Percentiles rank a stretch among this genome's conserved stretches.
Conservation (phyloP, 2,797 vertebrate genomes). For the Sphaeramia orbicularis region DNA sequence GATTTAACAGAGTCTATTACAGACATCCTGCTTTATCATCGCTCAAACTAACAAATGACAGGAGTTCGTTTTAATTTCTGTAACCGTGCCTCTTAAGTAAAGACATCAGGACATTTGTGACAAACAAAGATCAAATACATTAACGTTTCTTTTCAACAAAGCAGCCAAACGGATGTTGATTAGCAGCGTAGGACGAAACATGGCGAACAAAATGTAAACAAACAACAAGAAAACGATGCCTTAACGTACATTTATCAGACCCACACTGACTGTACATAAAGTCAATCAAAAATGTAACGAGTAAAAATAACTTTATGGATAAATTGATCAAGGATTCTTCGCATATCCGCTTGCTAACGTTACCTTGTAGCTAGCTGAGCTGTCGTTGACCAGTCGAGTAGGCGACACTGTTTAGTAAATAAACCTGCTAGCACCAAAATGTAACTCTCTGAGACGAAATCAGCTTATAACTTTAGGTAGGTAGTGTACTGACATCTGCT, state of each 20-base stretch:
- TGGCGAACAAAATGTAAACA: conserved; percentile 55
- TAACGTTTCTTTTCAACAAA: conserved; percentile 15
- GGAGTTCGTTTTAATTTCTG: no score
- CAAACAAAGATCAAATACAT: conserved; percentile 10
- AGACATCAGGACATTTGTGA: neutral
- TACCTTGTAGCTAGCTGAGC: conserved; percentile 68
- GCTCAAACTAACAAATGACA: no score
- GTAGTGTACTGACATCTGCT: neutral
- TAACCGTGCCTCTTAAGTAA: no score
- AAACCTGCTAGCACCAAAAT: conserved; percentile 12
- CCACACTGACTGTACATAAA: fast-evolving
- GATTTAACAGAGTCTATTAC: no score
- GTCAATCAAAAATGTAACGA: neutral
- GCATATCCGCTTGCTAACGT: conserved; percentile 56
- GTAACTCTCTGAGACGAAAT: neutral
- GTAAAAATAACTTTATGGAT: neutral
- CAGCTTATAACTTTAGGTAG: neutral
- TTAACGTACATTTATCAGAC: fast-evolving
- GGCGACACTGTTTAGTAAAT: conserved; percentile 31
- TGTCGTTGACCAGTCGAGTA: conserved; percentile 41
- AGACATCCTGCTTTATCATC: no score
- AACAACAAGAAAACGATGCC: neutral
- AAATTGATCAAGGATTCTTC: conserved; percentile 4
- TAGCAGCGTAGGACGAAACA: conserved; percentile 46
- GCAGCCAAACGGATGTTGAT: conserved; percentile 48